Base-by-base conservation (phyloP, 2,888 invertebrate species). In the Dastarcus helophoroides region DNA sequence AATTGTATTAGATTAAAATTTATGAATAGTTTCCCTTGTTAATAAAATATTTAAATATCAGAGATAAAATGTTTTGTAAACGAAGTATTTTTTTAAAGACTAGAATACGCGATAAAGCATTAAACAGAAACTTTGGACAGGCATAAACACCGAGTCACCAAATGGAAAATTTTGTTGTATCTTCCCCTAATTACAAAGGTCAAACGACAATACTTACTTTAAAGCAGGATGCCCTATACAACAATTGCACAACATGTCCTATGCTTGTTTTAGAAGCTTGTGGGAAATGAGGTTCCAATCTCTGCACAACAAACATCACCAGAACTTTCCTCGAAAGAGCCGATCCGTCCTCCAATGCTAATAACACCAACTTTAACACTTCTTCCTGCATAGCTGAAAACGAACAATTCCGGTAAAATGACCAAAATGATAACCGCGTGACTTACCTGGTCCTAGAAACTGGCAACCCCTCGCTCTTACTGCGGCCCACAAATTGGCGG, bases 211-310 rank as follows among this genome's bases (percentile, higher is more conserved):
- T 36, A 39, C 38, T 59, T 58, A 88, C 94, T 72, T 93, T 94
- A 65, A 98, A 98, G 65, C 97, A 97, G 38, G 94, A 94, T 27
- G 97, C 97, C 47, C 97, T 74, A 60, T 98, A 98, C 14, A 98
- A 69, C 29, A 98, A 72, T 62, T 98, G 98, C 32, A 98, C 95
- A 24, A 98, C 97, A 64, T 98, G 97, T 7, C 97, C 97, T 56
- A 98, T 95, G 57, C 93, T 93, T 15, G 97, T 98, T 68, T 98
- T 98, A 11, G 95, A 94, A 34, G 95, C 94, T 66, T 90, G 90
- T 2, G 90, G 85, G 61, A 88, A 89, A 60, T 93, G 91, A 25
- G 94, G 90, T 60, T 91, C 88, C 44, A 98, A 67, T 52, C 91
- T 75, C 65, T 97, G 94, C 38, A 98, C 95, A 25, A 97, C 94